phyloP scores from a whole-genome alignment of 2,113 vertebrate genomes.

The Probosciger aterrimus region DNA sequence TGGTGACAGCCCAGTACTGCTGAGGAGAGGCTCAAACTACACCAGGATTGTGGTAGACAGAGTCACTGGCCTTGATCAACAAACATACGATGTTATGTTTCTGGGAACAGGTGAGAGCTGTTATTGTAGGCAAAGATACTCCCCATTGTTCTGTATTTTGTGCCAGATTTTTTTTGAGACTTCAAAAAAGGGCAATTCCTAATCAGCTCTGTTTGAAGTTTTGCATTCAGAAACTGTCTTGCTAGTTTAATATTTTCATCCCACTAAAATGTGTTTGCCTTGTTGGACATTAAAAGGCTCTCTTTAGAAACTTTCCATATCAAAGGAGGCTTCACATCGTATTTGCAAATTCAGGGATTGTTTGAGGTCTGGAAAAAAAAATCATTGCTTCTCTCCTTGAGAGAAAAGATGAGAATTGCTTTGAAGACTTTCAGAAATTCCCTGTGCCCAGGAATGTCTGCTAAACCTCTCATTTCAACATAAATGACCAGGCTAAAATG shows the following conservation, averaged over 20 bases:
- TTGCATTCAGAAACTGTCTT: background rate
- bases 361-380: background rate
- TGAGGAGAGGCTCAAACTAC: conserved; percentile 68
- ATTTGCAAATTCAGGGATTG: conserved; percentile 1
- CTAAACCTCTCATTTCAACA: background rate
- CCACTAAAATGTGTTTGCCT: background rate
- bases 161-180: background rate
- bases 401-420: background rate
- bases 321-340: background rate
- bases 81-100: conserved; percentile 73
- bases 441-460: background rate
- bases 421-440: background rate
- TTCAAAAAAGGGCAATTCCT: background rate
- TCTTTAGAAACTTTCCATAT: background rate
- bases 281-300: background rate
- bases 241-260: background rate
- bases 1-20: conserved; percentile 61
- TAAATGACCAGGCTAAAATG: background rate
- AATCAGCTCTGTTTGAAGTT: background rate
- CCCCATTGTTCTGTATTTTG: background rate
- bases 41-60: conserved; percentile 73
- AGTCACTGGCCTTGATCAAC: conserved; percentile 59
- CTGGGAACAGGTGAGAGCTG: conserved; percentile 74
- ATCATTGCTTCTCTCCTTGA: background rate
- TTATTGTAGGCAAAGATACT: background rate